Evolutionary conservation across 1,140 invertebrate species (phyloP), one percentile per base, ranked within the genome.

Genomic region (Druon quercuslanigerum): DNA sequence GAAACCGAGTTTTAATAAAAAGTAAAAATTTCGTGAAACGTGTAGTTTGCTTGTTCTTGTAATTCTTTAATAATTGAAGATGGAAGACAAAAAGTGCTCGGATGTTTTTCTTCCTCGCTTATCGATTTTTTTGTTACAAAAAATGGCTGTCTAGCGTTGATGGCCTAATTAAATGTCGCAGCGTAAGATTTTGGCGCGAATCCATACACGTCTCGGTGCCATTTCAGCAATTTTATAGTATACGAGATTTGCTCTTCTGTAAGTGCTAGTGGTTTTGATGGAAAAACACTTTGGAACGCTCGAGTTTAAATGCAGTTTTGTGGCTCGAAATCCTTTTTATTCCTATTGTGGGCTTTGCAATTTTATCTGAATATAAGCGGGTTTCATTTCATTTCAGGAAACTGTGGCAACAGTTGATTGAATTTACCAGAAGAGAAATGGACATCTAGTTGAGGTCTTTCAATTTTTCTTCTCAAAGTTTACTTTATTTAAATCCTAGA

Each of bases 191-290:
- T 66, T 66, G 60, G 60, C 60, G 33, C 40, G 60, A 66, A 66
- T 66, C 60, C 60, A 66, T 17, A 33, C 60, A 46, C 60, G 60
- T 66, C 40, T 40, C 60, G 33, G 13, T 66, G 13, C 25, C 19
- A n/a, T 66, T 66, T 66, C 60, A 66, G 33, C 60, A 66, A 66
- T 66, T 66, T 66, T 66, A 66, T 66, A 33, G 25, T 33, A 66
- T 16, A 40, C 13, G 33, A 66, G 60, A 66, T 66, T 66, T 66
- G 33, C 60, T 66, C 13, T 33, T 25, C 13, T 46, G 14, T 66
- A 66, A 66, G 25, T 66, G 60, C 46, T 66, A 66, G 20, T 66
- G 40, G 60, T 33, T 66, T 66, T 66, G 60, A 66, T 40, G 60
- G 25, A 33, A 66, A 66, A 66, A 66, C 14, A 66, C 60, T 66